A percentile compares a stretch with the other conserved stretches of the same genome.
These are phyloP conservation scores for Telmatherina bonti DNA, from an alignment of 2,797 vertebrate genomes.

Conservation along the genomic window DNA sequence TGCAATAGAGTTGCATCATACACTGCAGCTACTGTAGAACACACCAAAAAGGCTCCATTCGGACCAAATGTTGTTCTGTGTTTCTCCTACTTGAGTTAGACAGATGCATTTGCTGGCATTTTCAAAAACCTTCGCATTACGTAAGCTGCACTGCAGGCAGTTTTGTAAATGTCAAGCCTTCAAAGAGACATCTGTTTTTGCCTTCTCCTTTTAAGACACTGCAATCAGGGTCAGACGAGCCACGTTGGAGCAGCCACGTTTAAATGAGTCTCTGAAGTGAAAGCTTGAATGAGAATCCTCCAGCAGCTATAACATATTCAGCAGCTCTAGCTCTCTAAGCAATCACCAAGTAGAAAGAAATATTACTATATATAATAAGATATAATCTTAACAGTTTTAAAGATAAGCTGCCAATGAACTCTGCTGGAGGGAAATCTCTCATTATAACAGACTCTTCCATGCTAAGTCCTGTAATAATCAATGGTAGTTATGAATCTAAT, in stretches of 20 bases:
- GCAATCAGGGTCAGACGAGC: neutral
- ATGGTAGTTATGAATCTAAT: slow-evolving; percentile 53
- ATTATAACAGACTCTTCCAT: slow-evolving; percentile 11
- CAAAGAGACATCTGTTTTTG: neutral
- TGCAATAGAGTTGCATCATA: slow-evolving; percentile 18
- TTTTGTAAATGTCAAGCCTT: slow-evolving; percentile 1
- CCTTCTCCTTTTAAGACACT: neutral
- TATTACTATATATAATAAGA: slow-evolving; percentile 12
- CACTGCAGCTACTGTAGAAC: slow-evolving; percentile 12
- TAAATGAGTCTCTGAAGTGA: slow-evolving; percentile 22
- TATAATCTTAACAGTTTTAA: slow-evolving; percentile 36
- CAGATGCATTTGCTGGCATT: neutral
- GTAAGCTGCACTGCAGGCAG: slow-evolving; percentile 11
- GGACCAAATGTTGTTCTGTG: slow-evolving; percentile 6
- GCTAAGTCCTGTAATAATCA: slow-evolving; percentile 36
- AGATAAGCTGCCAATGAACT: slow-evolving; percentile 46
- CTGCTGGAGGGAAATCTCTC: slow-evolving; percentile 7
- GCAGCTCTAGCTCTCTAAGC: slow-evolving; percentile 8
- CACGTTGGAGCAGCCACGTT: slow-evolving; percentile 11
- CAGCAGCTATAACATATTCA: neutral
- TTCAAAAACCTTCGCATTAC: slow-evolving; percentile 2
- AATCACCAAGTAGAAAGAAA: slow-evolving; percentile 23
- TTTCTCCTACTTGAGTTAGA: slow-evolving; percentile 3
- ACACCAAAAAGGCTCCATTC: slow-evolving; percentile 1
- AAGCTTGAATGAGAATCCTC: slow-evolving; percentile 32